Evolutionary conservation across 2,888 invertebrate species (phyloP).

Genomic region (Lacanobia wlatinum): DNA sequence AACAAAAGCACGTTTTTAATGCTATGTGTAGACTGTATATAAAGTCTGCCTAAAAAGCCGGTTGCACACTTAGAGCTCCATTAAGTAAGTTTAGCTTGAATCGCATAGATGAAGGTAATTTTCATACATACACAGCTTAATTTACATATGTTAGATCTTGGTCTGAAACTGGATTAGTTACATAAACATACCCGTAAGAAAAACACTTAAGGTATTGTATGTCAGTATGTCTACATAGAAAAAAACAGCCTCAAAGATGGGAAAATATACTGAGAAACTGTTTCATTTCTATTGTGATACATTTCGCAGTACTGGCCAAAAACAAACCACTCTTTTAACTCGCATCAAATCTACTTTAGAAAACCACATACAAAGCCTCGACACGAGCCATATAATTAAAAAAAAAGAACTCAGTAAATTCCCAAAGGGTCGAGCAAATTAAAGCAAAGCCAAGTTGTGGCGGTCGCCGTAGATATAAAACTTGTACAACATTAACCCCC

Average conservation of each 20-base stretch:
- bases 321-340: constrained; percentile 8
- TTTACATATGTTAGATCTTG: too few relatives aligned
- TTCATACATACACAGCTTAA: too few relatives aligned
- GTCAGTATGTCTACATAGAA: too few relatives aligned
- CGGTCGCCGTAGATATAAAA: constrained; percentile 72
- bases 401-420: constrained; percentile 46
- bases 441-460: constrained; percentile 59
- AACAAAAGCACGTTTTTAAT: too few relatives aligned
- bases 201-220: too few relatives aligned
- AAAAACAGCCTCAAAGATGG: too few relatives aligned
- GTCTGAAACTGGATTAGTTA: too few relatives aligned
- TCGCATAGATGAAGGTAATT: too few relatives aligned
- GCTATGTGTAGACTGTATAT: too few relatives aligned
- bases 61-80: neutral
- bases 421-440: constrained; percentile 58
- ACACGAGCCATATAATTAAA: constrained; percentile 18
- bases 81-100: neutral
- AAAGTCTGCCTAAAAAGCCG: neutral
- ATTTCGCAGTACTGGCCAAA: neutral
- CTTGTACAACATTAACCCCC: constrained; percentile 73
- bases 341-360: constrained; percentile 19
- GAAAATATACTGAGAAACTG: neutral
- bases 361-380: constrained; percentile 37
- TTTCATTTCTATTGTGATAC: neutral
- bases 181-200: too few relatives aligned